Conservation (phyloP, 64 coral and sea anemone species). For the Pocillopora verrucosa region DNA sequence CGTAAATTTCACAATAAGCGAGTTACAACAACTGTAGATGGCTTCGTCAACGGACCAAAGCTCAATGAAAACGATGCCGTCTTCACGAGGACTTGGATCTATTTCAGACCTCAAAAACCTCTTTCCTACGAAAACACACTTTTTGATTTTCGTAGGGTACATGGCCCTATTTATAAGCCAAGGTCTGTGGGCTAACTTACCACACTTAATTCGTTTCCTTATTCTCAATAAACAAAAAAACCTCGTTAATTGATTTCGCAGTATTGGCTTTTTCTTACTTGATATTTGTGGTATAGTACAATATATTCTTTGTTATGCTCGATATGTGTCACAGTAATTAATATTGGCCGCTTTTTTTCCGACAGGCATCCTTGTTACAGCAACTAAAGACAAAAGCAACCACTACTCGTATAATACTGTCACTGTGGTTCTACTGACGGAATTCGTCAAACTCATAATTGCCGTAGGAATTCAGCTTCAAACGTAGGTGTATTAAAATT, state of each 20-base stretch:
- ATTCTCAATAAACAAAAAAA: slow-evolving; percentile 4
- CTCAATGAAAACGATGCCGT: slow-evolving; percentile 6
- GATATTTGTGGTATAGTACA: not conserved
- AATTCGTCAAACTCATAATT: slow-evolving; percentile 78
- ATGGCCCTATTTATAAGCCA: slow-evolving; percentile 94
- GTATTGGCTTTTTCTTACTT: too few species aligned
- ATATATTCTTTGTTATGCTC: not conserved
- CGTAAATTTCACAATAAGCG: not conserved
- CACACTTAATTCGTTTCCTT: not conserved
- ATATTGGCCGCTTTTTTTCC: not conserved
- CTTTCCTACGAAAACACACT: slow-evolving; percentile 87
- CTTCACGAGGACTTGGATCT: slow-evolving; percentile 8
- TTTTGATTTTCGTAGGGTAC: slow-evolving; percentile 91
- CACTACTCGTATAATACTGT: slow-evolving; percentile 88
- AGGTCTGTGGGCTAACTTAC: slow-evolving; percentile 42
- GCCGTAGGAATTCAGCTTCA: slow-evolving; percentile 69
- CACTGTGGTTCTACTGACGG: slow-evolving; percentile 91
- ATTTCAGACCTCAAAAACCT: slow-evolving; percentile 88
- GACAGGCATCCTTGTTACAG: slow-evolving; percentile 88
- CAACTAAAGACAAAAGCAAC: slow-evolving; percentile 78
- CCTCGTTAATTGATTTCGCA: too few species aligned
- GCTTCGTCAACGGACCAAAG: not conserved
- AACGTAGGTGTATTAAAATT: slow-evolving; percentile 59
- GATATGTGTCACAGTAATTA: not conserved
- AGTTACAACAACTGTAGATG: not conserved